A percentile compares a stretch with the other conserved stretches of the same genome.
phyloP scores from a whole-genome alignment of 1,140 invertebrate species.

The Caerostris extrusa region DNA sequence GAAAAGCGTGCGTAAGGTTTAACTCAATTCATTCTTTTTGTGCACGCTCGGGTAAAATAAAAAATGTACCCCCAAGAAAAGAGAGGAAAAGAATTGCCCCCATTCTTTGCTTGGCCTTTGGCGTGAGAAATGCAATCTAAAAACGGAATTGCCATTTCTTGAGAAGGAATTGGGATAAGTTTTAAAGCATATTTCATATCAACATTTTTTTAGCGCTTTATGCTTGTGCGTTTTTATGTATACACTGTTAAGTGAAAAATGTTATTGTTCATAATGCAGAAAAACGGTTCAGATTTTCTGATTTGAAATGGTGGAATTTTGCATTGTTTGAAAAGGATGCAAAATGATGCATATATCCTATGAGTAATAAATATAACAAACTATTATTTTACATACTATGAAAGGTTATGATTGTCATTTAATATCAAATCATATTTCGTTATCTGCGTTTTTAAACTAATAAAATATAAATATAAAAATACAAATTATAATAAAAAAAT shows the following conservation, averaged over 20 bases:
- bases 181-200: background rate
- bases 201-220: background rate
- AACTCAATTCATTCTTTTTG: background rate
- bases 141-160: background rate
- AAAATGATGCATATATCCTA: too few relatives aligned
- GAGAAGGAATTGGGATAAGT: background rate
- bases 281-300: background rate
- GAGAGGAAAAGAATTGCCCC: background rate
- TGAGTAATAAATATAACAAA: too few relatives aligned
- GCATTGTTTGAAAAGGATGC: too few relatives aligned
- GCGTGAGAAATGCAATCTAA: background rate
- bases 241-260: background rate
- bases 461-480: too few relatives aligned
- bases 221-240: background rate
- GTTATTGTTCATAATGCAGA: background rate
- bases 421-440: too few relatives aligned
- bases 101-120: background rate
- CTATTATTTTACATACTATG: too few relatives aligned
- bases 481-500: too few relatives aligned
- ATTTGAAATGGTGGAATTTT: too few relatives aligned
- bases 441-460: too few relatives aligned
- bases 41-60: background rate
- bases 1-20: conserved; percentile 1
- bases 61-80: background rate
- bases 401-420: too few relatives aligned